phyloP scores from a whole-genome alignment of 2,888 invertebrate species.

The Antitype chi region DNA sequence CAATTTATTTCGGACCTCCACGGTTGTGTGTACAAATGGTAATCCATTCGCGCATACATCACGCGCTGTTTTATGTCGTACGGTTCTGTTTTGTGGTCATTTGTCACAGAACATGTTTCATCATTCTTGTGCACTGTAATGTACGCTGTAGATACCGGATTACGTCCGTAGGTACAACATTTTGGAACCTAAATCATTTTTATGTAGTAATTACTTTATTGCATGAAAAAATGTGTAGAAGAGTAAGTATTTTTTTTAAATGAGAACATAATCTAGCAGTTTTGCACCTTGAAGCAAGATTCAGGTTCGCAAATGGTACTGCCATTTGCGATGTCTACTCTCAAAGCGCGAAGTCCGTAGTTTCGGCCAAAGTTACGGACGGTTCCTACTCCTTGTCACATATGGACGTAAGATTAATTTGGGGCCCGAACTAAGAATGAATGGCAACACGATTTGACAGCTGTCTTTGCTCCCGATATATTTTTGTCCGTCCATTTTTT shows the following conservation, averaged over 20 bases:
- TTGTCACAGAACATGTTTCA: constrained; percentile 50
- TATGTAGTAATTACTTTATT: not conserved
- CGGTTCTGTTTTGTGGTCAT: constrained; percentile 54
- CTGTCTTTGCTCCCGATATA: no score
- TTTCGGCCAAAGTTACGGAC: no score
- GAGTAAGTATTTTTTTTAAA: not conserved
- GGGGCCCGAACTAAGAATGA: no score
- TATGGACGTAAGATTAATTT: no score
- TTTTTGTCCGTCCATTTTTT: no score
- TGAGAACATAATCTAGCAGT: not conserved
- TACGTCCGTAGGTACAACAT: not conserved
- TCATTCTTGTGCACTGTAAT: constrained; percentile 40
- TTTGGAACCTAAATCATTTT: constrained; percentile 6
- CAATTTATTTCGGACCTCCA: constrained; percentile 41
- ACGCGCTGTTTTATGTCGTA: constrained; percentile 56
- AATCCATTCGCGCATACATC: constrained; percentile 60
- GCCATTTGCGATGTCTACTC: no score
- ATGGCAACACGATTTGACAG: no score
- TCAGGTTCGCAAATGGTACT: not conserved
- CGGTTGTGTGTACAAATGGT: constrained; percentile 53
- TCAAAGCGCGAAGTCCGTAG: no score
- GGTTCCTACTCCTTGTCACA: no score
- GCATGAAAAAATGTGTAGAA: not conserved
- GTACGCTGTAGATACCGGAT: not conserved
- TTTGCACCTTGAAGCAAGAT: not conserved